Base-by-base conservation (phyloP, 2,797 vertebrate species). In the Sebastes oblongus region DNA sequence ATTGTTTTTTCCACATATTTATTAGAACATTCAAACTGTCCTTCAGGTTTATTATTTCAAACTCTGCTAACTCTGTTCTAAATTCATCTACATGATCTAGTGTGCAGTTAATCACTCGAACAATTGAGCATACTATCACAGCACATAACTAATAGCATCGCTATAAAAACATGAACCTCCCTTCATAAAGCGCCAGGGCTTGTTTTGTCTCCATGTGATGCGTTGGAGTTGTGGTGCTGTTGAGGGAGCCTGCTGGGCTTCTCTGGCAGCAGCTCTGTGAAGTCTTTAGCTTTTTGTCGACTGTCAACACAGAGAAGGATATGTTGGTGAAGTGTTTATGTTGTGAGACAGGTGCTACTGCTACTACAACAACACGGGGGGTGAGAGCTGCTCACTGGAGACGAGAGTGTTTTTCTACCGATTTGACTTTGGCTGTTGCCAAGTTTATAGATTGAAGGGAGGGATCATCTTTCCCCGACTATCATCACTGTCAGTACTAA, bases 301-400 rank as follows among this genome's bases (percentile, higher is more conserved):
- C 59, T 42, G 72, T 70, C 59, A 76, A 60, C 85, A 20, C 59
- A 18, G 27, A 20, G 58, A 67, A 27, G 36, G 12, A 78, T 64
- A 64, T 9, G 3, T 7, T 9, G 25, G 58, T 73, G 55, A 77
- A 75, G 72, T 78, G 75, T 84, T 83, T 68, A 52, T 83, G 54
- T 69, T 82, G 50, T 36, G 58, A 80, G 55, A 78, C 65, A 34
- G 73, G 77, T 69, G 72, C 42, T 66, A 24, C 42, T 14, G 0
- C 34, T 39, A 20, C 59, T 11, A 34, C 52, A 68, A 29, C 52
- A 72, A 29, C 56, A 8, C 8, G 0, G 13, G n/a, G 24, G 24
- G 16, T 29, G 54, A 81, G 71, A 70, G 71, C 24, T 42, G 62
- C 46, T 75, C 70, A 67, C 16, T 13, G 56, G 39, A 65, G 56